These are phyloP conservation scores for Siderastrea radians DNA, from an alignment of 92 coral and sea anemone genomes.

Conservation along the genomic window DNA sequence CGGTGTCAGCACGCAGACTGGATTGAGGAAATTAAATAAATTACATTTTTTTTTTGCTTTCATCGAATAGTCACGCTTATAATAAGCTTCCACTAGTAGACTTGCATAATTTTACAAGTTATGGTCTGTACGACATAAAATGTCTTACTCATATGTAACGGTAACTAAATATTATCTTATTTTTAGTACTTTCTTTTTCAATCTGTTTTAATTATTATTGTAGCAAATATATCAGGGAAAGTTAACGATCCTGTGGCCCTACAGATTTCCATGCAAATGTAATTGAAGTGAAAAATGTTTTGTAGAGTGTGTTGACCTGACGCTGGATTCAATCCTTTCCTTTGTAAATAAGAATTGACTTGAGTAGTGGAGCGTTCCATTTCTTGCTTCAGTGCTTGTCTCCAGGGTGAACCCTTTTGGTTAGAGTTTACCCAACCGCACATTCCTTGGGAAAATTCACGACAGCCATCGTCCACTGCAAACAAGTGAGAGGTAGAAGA, in stretches of 20 bases:
- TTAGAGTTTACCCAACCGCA: slow-evolving; percentile 45
- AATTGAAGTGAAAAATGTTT: neutral
- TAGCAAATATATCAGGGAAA: neutral
- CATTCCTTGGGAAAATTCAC: slow-evolving; percentile 15
- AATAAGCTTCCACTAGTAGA: too few species aligned
- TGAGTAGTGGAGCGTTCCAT: neutral
- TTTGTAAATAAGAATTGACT: neutral
- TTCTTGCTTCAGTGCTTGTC: neutral
- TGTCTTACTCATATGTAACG: too few species aligned
- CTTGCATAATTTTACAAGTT: too few species aligned
- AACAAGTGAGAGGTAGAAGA: neutral
- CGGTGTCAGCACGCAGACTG: too few species aligned
- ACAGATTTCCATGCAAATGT: too few species aligned
- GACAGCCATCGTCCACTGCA: slow-evolving; percentile 22
- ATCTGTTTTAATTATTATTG: too few species aligned
- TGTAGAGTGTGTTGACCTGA: neutral
- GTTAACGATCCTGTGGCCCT: neutral
- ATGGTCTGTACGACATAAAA: too few species aligned
- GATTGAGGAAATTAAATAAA: too few species aligned
- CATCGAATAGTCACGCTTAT: too few species aligned
- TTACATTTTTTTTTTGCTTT: too few species aligned
- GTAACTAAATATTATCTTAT: too few species aligned
- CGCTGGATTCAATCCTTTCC: neutral
- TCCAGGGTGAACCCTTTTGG: neutral
- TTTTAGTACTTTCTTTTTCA: too few species aligned